Percentiles rank a stretch among this genome's conserved stretches.
Evolutionary conservation across 2,113 vertebrate genomes (phyloP).

Genomic region (Heterochromis multidens): DNA sequence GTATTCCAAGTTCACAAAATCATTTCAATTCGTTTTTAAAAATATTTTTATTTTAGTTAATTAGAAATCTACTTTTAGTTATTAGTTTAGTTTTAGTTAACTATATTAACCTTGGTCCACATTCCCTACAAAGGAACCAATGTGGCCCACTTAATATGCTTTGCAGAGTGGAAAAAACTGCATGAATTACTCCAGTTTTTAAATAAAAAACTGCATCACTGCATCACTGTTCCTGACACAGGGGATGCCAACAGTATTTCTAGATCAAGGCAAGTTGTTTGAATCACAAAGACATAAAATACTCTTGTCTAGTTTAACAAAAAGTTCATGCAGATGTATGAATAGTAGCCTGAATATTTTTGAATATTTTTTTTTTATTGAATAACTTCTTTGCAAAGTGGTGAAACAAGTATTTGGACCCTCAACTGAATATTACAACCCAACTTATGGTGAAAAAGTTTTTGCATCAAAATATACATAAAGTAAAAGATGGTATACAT

Average conservation of each 20-base stretch:
- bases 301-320: background rate
- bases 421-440: background rate
- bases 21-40: background rate
- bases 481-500: too few relatives aligned
- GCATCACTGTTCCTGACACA: background rate
- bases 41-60: background rate
- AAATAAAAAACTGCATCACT: too few relatives aligned
- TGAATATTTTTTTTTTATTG: too few relatives aligned
- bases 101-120: background rate
- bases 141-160: background rate
- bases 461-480: too few relatives aligned
- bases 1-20: background rate
- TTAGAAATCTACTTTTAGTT: background rate
- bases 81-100: too few relatives aligned
- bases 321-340: background rate
- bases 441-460: too few relatives aligned
- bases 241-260: background rate
- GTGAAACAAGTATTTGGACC: background rate
- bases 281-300: background rate
- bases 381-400: too few relatives aligned
- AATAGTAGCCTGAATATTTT: too few relatives aligned
- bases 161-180: background rate
- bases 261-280: background rate
- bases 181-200: background rate
- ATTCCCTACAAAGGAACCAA: background rate